phyloP scores from a whole-genome alignment of 1,140 invertebrate species.

The Drosophila burlai region DNA sequence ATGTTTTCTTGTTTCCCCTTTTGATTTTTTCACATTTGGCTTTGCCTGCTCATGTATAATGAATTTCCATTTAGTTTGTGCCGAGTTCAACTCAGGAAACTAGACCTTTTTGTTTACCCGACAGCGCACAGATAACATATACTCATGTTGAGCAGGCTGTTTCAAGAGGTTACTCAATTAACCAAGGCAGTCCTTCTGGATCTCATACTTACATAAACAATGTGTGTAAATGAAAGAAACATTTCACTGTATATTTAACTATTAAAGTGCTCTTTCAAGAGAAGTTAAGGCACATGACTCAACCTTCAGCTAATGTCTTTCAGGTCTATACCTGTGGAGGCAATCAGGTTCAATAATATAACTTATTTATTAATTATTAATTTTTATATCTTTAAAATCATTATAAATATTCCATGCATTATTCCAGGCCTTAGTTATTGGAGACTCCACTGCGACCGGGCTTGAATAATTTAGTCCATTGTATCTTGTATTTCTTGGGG shows the following conservation, averaged over 20 bases:
- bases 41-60: constrained; percentile 5
- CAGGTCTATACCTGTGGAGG: background rate
- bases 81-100: background rate
- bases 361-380: background rate
- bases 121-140: background rate
- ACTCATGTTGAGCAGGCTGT: background rate
- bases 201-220: background rate
- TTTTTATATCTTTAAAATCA: background rate
- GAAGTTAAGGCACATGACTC: background rate
- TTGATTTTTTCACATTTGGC: background rate
- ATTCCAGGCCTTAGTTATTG: background rate
- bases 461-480: constrained; percentile 18
- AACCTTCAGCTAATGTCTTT: no score
- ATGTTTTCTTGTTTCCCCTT: constrained; percentile 1
- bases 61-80: background rate
- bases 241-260: background rate
- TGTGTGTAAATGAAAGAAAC: background rate
- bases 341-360: background rate
- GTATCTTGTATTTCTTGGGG: constrained; percentile 19
- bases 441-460: background rate
- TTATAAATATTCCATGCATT: background rate
- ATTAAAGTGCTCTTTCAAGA: background rate
- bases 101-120: background rate
- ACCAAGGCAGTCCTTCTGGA: background rate
- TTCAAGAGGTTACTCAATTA: background rate